Conservation (phyloP, 2,888 invertebrate genomes). For the Dryocosmus kuriphilus region DNA sequence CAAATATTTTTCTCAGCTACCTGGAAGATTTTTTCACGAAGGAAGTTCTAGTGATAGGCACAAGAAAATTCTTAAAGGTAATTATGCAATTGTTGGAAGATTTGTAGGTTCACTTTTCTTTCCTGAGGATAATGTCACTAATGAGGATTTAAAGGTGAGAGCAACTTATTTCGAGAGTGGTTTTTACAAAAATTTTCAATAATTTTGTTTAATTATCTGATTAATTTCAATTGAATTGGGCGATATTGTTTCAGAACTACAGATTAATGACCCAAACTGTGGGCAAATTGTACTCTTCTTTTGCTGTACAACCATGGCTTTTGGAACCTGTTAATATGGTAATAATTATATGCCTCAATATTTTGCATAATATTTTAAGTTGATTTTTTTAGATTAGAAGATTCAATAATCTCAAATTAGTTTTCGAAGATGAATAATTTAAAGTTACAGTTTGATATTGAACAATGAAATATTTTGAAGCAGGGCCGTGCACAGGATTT, state of each 20-base stretch:
- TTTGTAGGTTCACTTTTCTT: conserved; percentile 66
- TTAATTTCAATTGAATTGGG: neutral
- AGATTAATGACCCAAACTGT: conserved; percentile 67
- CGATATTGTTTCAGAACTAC: conserved; percentile 58
- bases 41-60: conserved; percentile 51
- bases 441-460: too few relatives aligned
- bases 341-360: conserved; percentile 27
- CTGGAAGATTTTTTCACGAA: conserved; percentile 56
- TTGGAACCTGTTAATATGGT: conserved; percentile 67
- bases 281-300: conserved; percentile 63
- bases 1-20: conserved; percentile 59
- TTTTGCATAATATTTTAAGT: neutral
- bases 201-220: neutral
- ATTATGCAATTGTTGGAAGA: conserved; percentile 67
- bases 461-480: too few relatives aligned
- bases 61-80: conserved; percentile 58
- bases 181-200: conserved; percentile 1
- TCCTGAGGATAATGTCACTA: conserved; percentile 62
- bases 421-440: neutral
- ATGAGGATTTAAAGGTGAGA: conserved; percentile 64
- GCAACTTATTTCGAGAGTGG: neutral
- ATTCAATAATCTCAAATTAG: neutral
- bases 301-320: conserved; percentile 72
- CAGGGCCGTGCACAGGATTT: too few relatives aligned
- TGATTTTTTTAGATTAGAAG: neutral